These are phyloP conservation scores for Biston betularia DNA, from an alignment of 2,888 invertebrate genomes.

Conservation along the genomic window DNA sequence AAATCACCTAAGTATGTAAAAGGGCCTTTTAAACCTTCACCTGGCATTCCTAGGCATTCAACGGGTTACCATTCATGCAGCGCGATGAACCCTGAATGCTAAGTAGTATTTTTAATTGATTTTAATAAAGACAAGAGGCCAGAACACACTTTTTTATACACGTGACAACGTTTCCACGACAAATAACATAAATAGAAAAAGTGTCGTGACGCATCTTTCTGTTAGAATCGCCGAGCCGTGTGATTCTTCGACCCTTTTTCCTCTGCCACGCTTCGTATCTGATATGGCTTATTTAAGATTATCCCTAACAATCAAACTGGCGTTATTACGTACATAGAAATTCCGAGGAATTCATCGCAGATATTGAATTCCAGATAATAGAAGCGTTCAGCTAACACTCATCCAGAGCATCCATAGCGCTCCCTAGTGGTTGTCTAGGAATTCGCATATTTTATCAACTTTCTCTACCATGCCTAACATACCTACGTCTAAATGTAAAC, in stretches of 20 bases:
- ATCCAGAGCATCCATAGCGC: neutral
- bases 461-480: neutral
- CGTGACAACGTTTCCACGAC: neutral
- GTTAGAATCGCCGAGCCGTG: constrained; percentile 16
- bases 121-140: neutral
- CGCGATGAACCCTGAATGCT: too few relatives aligned
- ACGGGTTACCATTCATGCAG: too few relatives aligned
- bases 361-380: constrained; percentile 51
- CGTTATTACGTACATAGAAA: constrained; percentile 51
- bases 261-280: constrained; percentile 20
- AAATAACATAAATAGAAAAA: constrained; percentile 12
- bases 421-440: constrained; percentile 13
- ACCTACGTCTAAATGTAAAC: too few relatives aligned
- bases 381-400: constrained; percentile 15
- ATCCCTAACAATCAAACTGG: constrained; percentile 49
- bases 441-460: constrained; percentile 2
- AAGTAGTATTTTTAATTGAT: too few relatives aligned
- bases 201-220: constrained; percentile 12
- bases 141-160: neutral
- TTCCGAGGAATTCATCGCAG: constrained; percentile 46
- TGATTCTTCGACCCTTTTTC: constrained; percentile 33
- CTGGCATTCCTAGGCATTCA: too few relatives aligned
- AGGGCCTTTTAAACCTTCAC: too few relatives aligned
- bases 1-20: neutral
- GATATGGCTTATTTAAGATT: constrained; percentile 53